These are phyloP conservation scores for Dryoscopus gambensis DNA, from an alignment of 2,113 vertebrate genomes.

Conservation along the genomic window DNA sequence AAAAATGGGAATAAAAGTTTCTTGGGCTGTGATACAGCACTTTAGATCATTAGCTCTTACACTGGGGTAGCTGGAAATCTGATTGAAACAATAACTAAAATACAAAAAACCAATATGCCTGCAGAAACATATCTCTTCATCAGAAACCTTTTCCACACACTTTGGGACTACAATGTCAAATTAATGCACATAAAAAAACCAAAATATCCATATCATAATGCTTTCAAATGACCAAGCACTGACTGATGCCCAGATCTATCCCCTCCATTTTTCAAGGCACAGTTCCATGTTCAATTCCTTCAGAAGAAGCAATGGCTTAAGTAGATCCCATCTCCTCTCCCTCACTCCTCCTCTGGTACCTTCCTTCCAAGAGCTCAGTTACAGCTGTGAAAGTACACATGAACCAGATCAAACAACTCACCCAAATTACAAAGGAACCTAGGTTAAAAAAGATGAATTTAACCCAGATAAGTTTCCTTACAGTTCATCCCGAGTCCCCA, in stretches of 20 bases:
- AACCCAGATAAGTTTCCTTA: not conserved
- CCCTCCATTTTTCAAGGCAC: not conserved
- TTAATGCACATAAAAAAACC: not conserved
- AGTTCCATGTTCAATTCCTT: not conserved
- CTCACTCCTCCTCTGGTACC: not conserved
- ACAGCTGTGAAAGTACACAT: not conserved
- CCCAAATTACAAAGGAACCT: not conserved
- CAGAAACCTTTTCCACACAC: not conserved
- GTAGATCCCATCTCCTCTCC: not conserved
- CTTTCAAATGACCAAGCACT: not conserved
- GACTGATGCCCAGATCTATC: not conserved
- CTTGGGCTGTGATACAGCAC: not conserved
- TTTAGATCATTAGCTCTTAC: not conserved
- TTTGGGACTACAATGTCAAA: not conserved
- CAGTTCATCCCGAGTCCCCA: not conserved
- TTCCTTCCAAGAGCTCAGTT: not conserved
- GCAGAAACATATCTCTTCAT: not conserved
- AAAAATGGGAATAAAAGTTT: not conserved
- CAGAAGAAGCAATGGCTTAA: not conserved
- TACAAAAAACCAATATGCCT: not conserved
- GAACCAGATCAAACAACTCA: not conserved
- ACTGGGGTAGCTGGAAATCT: not conserved
- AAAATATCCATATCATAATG: not conserved
- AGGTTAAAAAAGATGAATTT: not conserved
- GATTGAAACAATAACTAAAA: not conserved